Conservation (phyloP, 2,113 vertebrate species). For the Engraulis encrasicolus region DNA sequence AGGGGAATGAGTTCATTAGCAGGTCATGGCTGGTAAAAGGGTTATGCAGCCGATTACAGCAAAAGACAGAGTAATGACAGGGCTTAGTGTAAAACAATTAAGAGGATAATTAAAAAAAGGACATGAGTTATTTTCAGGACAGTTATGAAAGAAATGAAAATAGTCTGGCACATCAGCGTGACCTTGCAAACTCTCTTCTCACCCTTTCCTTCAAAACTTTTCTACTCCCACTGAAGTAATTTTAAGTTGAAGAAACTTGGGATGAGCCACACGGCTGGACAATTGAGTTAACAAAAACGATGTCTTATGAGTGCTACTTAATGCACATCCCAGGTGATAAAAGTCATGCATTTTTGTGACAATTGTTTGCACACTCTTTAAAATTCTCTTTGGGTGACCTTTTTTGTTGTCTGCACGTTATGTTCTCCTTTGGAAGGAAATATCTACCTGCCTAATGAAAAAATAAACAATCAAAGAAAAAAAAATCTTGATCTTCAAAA, state of each 20-base stretch:
- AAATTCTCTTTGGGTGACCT: no score
- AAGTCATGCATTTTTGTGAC: no score
- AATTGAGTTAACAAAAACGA: neutral
- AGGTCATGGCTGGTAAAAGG: neutral
- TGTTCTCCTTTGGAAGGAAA: no score
- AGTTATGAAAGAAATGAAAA: neutral
- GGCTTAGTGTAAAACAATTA: neutral
- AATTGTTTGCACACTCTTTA: no score
- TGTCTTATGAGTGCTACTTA: neutral
- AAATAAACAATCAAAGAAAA: no score
- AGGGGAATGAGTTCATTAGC: slow-evolving; percentile 17
- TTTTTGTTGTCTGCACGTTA: no score
- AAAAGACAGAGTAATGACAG: neutral
- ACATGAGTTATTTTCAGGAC: neutral
- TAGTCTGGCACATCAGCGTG: neutral
- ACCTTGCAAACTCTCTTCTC: neutral
- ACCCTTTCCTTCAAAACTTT: neutral
- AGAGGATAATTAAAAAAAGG: neutral
- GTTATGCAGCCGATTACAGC: neutral
- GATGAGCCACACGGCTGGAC: neutral
- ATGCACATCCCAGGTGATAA: no score
- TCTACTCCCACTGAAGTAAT: neutral
- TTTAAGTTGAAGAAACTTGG: neutral
- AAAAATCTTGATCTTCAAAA: no score
- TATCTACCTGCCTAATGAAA: no score